Evolutionary conservation across 2,113 vertebrate genomes (phyloP).

Genomic region (Lutjanus erythropterus): DNA sequence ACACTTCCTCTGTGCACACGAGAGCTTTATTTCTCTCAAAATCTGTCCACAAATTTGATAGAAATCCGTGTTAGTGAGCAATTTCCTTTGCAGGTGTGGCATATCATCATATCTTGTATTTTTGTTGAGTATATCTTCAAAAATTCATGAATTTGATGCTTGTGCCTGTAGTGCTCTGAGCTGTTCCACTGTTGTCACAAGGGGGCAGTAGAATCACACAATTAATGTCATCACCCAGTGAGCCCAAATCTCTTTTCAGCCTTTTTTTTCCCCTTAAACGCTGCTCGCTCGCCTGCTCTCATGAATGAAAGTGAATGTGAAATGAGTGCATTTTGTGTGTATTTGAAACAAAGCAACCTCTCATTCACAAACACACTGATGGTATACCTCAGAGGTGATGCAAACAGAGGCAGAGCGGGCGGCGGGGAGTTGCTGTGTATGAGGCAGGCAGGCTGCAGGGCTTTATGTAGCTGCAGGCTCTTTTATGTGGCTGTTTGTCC

Average conservation of each 20-base stretch:
- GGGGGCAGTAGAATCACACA: slow-evolving; percentile 68
- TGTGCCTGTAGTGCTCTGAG: not conserved
- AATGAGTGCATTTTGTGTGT: slow-evolving; percentile 12
- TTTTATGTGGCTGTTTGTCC: slow-evolving; percentile 88
- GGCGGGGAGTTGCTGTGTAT: not conserved
- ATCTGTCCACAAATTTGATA: no score
- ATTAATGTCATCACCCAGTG: not conserved
- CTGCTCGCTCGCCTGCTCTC: not conserved
- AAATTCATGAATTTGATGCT: not conserved
- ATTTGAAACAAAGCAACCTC: slow-evolving; percentile 43
- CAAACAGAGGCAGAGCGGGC: not conserved
- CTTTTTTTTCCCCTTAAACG: slow-evolving; percentile 12
- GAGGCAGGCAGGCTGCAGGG: slow-evolving; percentile 56
- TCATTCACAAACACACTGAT: slow-evolving; percentile 35
- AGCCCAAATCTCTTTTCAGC: not conserved
- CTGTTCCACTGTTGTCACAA: slow-evolving; percentile 26
- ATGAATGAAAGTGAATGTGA: slow-evolving; percentile 49
- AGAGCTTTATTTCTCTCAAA: no score
- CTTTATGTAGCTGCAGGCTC: slow-evolving; percentile 69
- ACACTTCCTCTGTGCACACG: no score
- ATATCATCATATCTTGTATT: no score
- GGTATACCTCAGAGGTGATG: not conserved
- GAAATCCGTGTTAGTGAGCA: no score
- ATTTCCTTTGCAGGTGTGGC: no score
- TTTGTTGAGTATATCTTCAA: no score